Base-by-base conservation (phyloP, 2,888 invertebrate genomes). In the Pinctada fucata region DNA sequence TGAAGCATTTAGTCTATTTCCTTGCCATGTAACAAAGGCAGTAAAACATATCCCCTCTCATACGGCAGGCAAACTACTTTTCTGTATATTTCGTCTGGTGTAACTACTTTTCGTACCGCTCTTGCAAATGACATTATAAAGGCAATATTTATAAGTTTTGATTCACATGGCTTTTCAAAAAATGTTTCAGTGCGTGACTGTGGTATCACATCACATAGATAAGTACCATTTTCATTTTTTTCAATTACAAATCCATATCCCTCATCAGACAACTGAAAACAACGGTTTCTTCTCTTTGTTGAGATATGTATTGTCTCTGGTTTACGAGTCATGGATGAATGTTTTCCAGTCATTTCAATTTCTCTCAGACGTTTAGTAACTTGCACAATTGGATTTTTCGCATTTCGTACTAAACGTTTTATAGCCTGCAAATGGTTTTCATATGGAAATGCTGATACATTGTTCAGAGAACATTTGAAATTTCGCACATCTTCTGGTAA, bases 341-440 rank as follows among this genome's bases (percentile, higher is more conserved):
- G n/a, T 10, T 45, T 16, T 50, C 58, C 58, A 49, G 72, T 16
- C 3, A 8, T 51, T 31, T 77, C 72, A 2, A 52, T 4, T 52
- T 76, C 79, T 10, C 65, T 47, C 8, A 77, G 31, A 2, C 76
- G 48, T 52, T 76, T 76, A 3, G 58, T 50, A 3, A 82, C 67
- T 65, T 82, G 79, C 4, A 48, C 51, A 5, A 79, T 16, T 1
- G 79, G 76, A 64, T 71, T 69, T 49, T 77, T 66, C 3, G 77
- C 65, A 52, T 68, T 72, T 50, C 77, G 58, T 13, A 81, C 76
- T 13, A 72, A 16, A 51, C 47, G 49, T 58, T 83, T 83, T 16
- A 83, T 64, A 16, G 49, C 63, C n/a, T 79, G 68, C 4, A 83
- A 16, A 51, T 79, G 77, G n/a, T 83, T 83, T 75, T 83, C 83